Evolutionary conservation across 2,797 vertebrate genomes (phyloP).

Genomic region (Pelobates cultripes): DNA sequence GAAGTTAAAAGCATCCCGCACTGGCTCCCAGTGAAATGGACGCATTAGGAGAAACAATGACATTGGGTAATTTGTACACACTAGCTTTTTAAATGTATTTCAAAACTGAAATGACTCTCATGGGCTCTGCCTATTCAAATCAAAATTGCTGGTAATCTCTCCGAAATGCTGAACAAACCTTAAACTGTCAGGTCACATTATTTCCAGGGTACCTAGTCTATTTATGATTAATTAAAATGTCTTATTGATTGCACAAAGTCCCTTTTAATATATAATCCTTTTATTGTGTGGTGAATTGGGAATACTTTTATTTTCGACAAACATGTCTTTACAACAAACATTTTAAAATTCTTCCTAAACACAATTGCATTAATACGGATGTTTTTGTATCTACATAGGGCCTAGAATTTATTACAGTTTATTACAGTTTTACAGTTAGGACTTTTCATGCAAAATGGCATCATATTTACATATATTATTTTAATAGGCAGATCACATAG

Average conservation of each 20-base stretch:
- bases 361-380: too few relatives aligned
- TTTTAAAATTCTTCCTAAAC: too few relatives aligned
- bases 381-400: too few relatives aligned
- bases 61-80: constrained; percentile 67
- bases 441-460: too few relatives aligned
- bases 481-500: too few relatives aligned
- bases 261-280: constrained; percentile 69
- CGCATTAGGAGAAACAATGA: constrained; percentile 70
- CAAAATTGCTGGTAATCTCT: constrained; percentile 75
- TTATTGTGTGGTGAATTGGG: constrained; percentile 67
- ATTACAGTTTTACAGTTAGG: too few relatives aligned
- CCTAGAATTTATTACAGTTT: too few relatives aligned
- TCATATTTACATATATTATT: too few relatives aligned
- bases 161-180: constrained; percentile 75
- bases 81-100: constrained; percentile 67
- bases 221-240: constrained; percentile 78
- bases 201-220: constrained; percentile 70
- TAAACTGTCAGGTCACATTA: constrained; percentile 73
- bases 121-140: constrained; percentile 67
- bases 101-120: constrained; percentile 66
- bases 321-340: too few relatives aligned
- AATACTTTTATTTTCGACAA: constrained; percentile 46
- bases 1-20: constrained; percentile 67
- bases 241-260: constrained; percentile 70
- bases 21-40: constrained; percentile 66